Evolutionary conservation across 2,113 vertebrate species (phyloP), one percentile per base, ranked within the genome.

Genomic region (Hippocampus comes): DNA sequence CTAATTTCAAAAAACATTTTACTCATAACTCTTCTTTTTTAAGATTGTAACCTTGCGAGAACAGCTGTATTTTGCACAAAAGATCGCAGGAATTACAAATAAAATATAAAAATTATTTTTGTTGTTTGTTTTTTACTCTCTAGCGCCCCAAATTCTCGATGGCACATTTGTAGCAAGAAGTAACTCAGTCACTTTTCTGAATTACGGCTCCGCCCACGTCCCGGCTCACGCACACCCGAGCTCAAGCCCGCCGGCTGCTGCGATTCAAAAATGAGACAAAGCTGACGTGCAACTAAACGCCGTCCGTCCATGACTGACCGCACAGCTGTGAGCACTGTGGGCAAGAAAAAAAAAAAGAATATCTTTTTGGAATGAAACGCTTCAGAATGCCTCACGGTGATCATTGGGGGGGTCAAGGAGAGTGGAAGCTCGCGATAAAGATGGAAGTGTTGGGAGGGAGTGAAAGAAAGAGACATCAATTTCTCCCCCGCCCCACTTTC

Each of bases 381-480:
- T 41, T 46, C 49, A 46, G 76, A 64, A 61, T 30, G 57, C 42
- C 30, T 70, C 23, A 57, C 3, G 53, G 12, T 77, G 68, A 84
- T 78, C 68, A 82, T 55, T 42, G 68, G 5, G 34, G 74, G 72
- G 65, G 70, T 80, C 72, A 78, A 34, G 68, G 64, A 67, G 65
- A 67, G 71, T 67, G 77, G 5, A 25, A 38, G 59, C 48, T 74
- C 57, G 61, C 65, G 49, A 11, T 71, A 59, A 51, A 55, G 70
- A 76, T 56, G 75, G 41, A 59, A 67, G 61, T 17, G 3, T 17
- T 46, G 23, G 9, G 14, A 69, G 60, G n/a, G 60, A 68, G 70
- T 70, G 61, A 57, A 72, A 80, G 60, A 86, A 67, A 87, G 79
- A 88, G 75, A 85, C 83, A 89, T 91, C 84, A 87, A 89, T 89